Percentiles rank a stretch among this genome's conserved stretches.
These are phyloP conservation scores for Ecdyonurus torrentis DNA, from an alignment of 2,888 invertebrate species.

Conservation along the genomic window DNA sequence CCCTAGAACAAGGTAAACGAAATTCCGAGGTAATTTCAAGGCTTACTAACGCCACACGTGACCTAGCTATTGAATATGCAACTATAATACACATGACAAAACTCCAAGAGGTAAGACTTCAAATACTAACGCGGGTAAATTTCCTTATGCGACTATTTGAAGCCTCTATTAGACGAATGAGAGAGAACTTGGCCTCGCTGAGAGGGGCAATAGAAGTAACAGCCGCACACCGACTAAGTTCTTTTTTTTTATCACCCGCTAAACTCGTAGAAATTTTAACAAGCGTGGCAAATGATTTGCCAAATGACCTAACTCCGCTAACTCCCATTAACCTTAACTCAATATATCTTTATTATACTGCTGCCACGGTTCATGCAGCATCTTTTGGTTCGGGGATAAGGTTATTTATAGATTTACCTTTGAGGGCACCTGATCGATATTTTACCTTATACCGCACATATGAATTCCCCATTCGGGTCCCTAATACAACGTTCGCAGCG, in stretches of 20 bases:
- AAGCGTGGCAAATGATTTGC: neutral
- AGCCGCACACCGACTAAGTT: neutral
- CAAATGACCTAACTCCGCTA: neutral
- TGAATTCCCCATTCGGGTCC: neutral
- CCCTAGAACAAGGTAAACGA: neutral
- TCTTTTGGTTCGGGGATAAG: neutral
- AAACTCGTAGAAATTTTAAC: neutral
- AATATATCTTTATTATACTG: neutral
- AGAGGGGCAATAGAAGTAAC: neutral
- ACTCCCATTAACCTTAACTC: neutral
- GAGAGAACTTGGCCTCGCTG: neutral
- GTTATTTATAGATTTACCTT: neutral
- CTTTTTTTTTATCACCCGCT: neutral
- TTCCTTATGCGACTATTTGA: neutral
- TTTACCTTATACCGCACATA: neutral
- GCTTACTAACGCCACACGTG: too few relatives aligned
- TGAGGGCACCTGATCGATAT: neutral
- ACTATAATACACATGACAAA: too few relatives aligned
- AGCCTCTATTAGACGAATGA: neutral
- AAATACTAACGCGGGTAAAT: neutral
- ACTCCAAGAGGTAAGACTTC: neutral
- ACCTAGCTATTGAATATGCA: too few relatives aligned
- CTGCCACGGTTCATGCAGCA: neutral
- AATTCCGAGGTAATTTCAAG: neutral
- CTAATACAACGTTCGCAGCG: neutral